A percentile compares a stretch with the other conserved stretches of the same genome.
phyloP scores from a whole-genome alignment of 2,888 invertebrate species.

The Trisateles emortualis region DNA sequence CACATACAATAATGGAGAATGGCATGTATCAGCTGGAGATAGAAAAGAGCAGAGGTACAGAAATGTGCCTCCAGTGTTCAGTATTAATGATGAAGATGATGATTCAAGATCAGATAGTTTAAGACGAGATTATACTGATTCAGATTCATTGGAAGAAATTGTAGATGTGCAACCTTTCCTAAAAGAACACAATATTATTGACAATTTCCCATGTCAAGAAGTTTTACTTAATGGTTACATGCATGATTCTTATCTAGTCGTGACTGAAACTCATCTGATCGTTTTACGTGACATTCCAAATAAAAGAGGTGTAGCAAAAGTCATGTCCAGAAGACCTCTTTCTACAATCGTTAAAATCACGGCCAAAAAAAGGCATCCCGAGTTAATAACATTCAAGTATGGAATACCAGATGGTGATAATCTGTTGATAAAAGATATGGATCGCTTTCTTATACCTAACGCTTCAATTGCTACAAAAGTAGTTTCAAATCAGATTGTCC shows the following conservation, averaged over 20 bases:
- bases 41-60: constrained; percentile 95
- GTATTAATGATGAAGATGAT: constrained; percentile 94
- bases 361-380: constrained; percentile 97
- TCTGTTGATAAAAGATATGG: constrained; percentile 94
- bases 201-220: constrained; percentile 96
- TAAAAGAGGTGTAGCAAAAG: constrained; percentile 92
- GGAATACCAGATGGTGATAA: constrained; percentile 94
- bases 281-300: constrained; percentile 93
- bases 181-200: constrained; percentile 93
- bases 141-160: constrained; percentile 91
- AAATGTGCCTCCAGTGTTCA: constrained; percentile 96
- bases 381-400: constrained; percentile 98
- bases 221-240: constrained; percentile 95
- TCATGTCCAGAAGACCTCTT: constrained; percentile 95
- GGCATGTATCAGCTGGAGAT: constrained; percentile 94
- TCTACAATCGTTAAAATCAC: constrained; percentile 98
- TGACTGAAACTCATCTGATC: constrained; percentile 94
- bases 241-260: constrained; percentile 95
- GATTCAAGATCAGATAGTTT: constrained; percentile 68
- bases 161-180: constrained; percentile 93
- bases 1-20: constrained; percentile 87
- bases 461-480: constrained; percentile 96
- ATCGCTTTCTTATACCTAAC: constrained; percentile 96
- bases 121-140: constrained; percentile 76
- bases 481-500: constrained; percentile 94